Evolutionary conservation across 2,888 invertebrate species (phyloP), one percentile per base, ranked within the genome.

Genomic region (Geophilus truncorum): DNA sequence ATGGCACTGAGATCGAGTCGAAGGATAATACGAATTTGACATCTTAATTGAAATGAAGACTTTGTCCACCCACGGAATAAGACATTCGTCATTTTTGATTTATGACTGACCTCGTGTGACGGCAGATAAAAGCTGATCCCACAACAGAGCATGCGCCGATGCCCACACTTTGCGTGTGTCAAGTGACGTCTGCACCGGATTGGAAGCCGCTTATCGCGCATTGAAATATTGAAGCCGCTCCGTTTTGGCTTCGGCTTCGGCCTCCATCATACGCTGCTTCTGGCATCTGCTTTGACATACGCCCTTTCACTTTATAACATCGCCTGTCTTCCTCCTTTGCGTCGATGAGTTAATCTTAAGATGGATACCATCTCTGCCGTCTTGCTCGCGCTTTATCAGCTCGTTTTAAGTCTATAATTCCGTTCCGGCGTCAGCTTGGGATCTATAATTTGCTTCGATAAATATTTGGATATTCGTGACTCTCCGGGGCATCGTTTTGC

Each of bases 1-100:
- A n/a, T n/a, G n/a, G n/a, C n/a, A n/a, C n/a, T n/a, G n/a, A n/a
- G n/a, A n/a, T n/a, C n/a, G n/a, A n/a, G n/a, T n/a, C n/a, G n/a
- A n/a, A n/a, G n/a, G n/a, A n/a, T 36, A 15, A 15, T n/a, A 40
- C 15, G 40, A n/a, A n/a, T 40, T 40, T 62, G 57, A 62, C 57
- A 21, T 62, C 57, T 62, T 62, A 62, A 62, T 62, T 62, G 57
- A 62, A 62, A 62, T 10, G 23, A 62, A 21, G 57, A 23, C 10
- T 62, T 23, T 62, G 23, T 62, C 21, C 57, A 62, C 21, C 10
- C 10, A 21, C 57, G 57, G 23, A 62, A 62, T 62, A 62, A 62
- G 57, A 62, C 57, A 62, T 62, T 62, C 57, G 57, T 62, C 57
- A 62, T 62, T 62, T 62, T 62, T 62, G 57, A 62, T 62, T 62